Evolutionary conservation across 2,113 vertebrate species (phyloP).

Genomic region (Chlamydotis undulata): DNA sequence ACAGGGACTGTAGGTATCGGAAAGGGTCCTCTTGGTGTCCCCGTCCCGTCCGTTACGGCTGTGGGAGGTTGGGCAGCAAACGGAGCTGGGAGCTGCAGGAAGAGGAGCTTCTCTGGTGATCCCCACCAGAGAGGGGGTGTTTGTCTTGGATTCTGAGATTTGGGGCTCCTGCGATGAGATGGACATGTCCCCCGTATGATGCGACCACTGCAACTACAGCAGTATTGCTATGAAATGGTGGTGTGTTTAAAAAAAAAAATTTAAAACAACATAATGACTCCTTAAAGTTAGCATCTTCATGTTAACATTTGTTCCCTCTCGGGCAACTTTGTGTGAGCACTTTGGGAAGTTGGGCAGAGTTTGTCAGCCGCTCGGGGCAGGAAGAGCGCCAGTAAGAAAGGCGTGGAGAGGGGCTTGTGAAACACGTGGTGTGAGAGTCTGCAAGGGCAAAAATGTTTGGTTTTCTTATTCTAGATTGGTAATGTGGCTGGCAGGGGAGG

Average conservation of each 20-base stretch:
- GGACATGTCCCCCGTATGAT: fast-evolving
- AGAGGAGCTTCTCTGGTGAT: neutral
- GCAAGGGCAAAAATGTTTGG: neutral
- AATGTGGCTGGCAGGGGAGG: neutral
- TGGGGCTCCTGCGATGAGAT: neutral
- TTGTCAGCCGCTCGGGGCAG: fast-evolving
- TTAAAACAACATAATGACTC: fast-evolving
- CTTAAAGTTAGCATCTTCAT: neutral
- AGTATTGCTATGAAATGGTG: neutral
- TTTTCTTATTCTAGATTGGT: neutral
- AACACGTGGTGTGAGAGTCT: neutral
- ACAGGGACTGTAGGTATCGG: neutral
- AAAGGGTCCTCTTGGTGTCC: neutral
- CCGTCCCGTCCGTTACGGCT: fast-evolving
- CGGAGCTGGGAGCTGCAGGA: neutral
- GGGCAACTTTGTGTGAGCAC: neutral
- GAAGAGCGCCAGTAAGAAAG: fast-evolving
- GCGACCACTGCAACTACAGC: neutral
- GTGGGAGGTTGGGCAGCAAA: neutral
- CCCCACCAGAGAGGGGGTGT: fast-evolving
- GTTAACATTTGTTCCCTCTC: fast-evolving
- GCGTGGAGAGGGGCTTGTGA: neutral
- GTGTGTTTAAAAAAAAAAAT: neutral
- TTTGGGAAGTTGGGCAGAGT: neutral
- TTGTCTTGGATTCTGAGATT: neutral